Conservation (phyloP, 1,140 invertebrate genomes). For the Brachionus koreanus region DNA sequence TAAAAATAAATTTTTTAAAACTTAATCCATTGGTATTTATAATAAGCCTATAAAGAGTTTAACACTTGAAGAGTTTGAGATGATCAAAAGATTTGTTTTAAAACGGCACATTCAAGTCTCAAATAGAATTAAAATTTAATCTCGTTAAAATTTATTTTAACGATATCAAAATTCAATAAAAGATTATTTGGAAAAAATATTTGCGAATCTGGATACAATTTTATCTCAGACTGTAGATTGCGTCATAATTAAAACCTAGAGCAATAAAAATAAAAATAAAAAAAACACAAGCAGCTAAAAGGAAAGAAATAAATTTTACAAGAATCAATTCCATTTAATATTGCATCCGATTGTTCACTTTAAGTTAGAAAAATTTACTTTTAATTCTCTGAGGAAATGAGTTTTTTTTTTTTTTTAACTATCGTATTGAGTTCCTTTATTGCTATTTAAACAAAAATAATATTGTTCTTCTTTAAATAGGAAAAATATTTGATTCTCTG, state of each 20-base stretch:
- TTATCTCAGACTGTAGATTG: neutral
- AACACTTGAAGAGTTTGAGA: neutral
- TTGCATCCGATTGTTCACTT: neutral
- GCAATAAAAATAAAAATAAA: neutral
- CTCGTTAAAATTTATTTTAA: neutral
- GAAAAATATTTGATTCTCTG: neutral
- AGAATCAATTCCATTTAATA: constrained; percentile 3
- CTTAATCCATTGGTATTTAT: neutral
- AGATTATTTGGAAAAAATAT: neutral
- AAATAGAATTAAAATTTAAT: neutral
- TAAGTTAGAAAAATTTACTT: constrained; percentile 19
- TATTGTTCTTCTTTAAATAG: neutral
- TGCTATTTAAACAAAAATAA: neutral
- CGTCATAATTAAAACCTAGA: neutral
- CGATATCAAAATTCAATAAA: neutral
- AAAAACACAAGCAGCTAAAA: neutral
- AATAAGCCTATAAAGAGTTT: neutral
- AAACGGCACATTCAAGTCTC: neutral
- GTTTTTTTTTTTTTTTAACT: neutral
- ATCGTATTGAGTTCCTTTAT: neutral
- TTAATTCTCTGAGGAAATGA: constrained; percentile 16
- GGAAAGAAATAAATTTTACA: neutral
- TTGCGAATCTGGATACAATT: neutral
- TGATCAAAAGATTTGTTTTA: neutral
- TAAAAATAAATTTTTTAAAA: neutral